These are phyloP conservation scores for Apteryx mantelli DNA, from an alignment of 2,113 vertebrate genomes.

Conservation along the genomic window DNA sequence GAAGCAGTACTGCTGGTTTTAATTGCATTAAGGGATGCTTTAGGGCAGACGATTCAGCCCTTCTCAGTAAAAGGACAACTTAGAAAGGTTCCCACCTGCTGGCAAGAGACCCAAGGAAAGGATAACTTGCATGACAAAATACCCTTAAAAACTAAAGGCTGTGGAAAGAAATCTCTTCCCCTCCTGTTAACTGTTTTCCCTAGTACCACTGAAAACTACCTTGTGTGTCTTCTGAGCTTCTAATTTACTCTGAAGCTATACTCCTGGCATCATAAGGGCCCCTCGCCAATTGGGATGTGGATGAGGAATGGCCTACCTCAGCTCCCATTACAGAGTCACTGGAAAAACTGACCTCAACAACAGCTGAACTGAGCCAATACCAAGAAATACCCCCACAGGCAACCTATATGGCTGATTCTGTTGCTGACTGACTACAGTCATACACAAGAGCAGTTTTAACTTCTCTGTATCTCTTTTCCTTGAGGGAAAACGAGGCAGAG, in stretches of 20 bases:
- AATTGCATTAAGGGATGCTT: slow-evolving; percentile 65
- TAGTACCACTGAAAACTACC: background rate
- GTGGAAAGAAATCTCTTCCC: background rate
- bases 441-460: background rate
- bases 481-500: slow-evolving; percentile 6
- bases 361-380: background rate
- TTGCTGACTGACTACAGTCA: slow-evolving; percentile 16
- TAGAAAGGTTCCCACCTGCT: slow-evolving; percentile 44
- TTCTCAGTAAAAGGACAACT: slow-evolving; percentile 53
- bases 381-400: slow-evolving; percentile 30
- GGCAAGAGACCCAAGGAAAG: slow-evolving; percentile 41
- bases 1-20: slow-evolving; percentile 72
- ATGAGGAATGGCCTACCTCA: slow-evolving; percentile 14
- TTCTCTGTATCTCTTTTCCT: slow-evolving; percentile 6
- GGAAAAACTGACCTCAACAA: slow-evolving; percentile 12
- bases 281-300: background rate
- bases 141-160: background rate
- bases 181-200: background rate
- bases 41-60: slow-evolving; percentile 50
- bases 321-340: background rate
- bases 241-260: background rate
- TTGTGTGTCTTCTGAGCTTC: background rate
- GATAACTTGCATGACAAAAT: background rate
- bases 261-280: background rate
- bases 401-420: background rate